These are phyloP conservation scores for Drosophila cardini DNA, from an alignment of 1,140 invertebrate species.

Conservation along the genomic window DNA sequence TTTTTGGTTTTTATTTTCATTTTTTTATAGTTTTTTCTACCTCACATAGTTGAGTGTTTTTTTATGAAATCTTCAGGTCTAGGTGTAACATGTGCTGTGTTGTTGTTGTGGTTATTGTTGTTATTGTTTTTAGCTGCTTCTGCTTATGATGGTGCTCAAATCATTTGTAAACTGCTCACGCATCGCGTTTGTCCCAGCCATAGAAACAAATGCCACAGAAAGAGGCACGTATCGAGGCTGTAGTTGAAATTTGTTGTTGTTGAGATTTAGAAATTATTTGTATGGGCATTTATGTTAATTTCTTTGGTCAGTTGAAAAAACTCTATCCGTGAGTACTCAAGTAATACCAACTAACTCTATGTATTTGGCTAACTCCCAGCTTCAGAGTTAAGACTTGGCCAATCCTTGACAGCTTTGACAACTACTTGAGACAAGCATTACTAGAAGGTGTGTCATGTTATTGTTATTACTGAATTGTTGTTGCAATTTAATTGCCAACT, in stretches of 20 bases:
- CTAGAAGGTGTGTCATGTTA: conserved; percentile 59
- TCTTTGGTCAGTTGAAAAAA: conserved; percentile 25
- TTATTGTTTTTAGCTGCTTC: conserved; percentile 5
- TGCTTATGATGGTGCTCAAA: conserved; percentile 13
- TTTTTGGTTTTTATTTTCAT: conserved; percentile 68
- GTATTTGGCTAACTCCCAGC: background rate
- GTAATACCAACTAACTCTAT: conserved; percentile 18
- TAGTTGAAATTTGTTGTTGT: conserved; percentile 27
- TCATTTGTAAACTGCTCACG: conserved; percentile 74
- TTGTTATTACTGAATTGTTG: conserved; percentile 39
- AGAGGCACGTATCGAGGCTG: conserved; percentile 61
- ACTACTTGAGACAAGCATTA: conserved; percentile 40
- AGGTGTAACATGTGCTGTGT: conserved; percentile 46
- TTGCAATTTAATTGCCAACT: conserved; percentile 78
- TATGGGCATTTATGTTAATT: conserved; percentile 69
- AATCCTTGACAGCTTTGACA: conserved; percentile 65
- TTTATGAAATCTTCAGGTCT: conserved; percentile 73
- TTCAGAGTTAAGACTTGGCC: conserved; percentile 29
- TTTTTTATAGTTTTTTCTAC: conserved; percentile 62
- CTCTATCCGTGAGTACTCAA: conserved; percentile 12
- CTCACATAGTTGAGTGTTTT: conserved; percentile 47
- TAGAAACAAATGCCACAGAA: conserved; percentile 58
- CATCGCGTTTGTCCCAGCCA: conserved; percentile 43
- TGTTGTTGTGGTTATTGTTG: conserved; percentile 25
- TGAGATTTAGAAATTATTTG: conserved; percentile 65